Evolutionary conservation across 2,888 invertebrate genomes (phyloP).

Genomic region (Torymus auratus): DNA sequence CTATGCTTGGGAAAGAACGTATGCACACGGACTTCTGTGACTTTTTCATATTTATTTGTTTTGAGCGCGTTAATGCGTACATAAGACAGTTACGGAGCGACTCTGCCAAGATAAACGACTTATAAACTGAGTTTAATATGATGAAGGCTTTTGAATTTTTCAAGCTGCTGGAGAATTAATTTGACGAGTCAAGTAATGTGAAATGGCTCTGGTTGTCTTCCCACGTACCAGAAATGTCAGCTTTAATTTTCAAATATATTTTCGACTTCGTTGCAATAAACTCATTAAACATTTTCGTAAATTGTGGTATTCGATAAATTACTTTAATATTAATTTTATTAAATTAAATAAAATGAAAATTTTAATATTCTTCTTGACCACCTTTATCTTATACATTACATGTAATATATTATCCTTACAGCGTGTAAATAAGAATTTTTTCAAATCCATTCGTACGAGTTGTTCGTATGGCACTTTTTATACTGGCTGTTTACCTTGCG

Average conservation of each 20-base stretch:
- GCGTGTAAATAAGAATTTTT: too few species aligned
- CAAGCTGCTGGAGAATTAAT: conserved; percentile 1
- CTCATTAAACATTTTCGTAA: too few species aligned
- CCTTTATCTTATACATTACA: too few species aligned
- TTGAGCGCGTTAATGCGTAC: not conserved
- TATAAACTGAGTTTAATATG: conserved; percentile 41
- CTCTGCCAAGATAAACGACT: conserved; percentile 31
- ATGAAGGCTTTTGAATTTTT: conserved; percentile 18
- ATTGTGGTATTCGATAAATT: too few species aligned
- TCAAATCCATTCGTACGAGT: too few species aligned
- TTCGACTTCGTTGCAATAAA: not conserved
- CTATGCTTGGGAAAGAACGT: not conserved
- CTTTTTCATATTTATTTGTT: conserved; percentile 29
- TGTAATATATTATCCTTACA: too few species aligned
- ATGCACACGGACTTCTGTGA: not conserved
- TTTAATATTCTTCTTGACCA: not conserved
- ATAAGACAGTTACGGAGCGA: not conserved
- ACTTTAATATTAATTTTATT: too few species aligned
- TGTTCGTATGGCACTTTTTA: too few species aligned
- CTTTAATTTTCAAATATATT: not conserved
- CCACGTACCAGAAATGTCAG: conserved; percentile 24
- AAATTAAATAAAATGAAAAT: too few species aligned
- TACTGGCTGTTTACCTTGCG: conserved; percentile 6
- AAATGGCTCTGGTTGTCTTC: conserved; percentile 39
- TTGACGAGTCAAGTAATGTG: conserved; percentile 44